Base-by-base conservation (phyloP, 2,797 vertebrate species). In the Brachyrhaphis roseni region DNA sequence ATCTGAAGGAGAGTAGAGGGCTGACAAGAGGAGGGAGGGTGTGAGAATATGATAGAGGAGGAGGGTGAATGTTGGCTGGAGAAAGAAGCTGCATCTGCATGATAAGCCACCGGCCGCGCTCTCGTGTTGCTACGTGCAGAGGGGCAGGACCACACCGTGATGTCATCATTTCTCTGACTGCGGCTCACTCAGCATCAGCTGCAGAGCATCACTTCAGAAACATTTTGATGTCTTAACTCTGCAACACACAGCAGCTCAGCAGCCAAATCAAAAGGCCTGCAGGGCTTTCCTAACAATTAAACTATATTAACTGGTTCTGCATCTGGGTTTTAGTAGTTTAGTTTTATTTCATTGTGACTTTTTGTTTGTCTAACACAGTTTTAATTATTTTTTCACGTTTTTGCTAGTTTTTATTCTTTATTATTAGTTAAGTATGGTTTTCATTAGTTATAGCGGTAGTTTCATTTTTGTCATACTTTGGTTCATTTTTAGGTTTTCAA, bases 121-220 rank as follows among this genome's bases (percentile, higher is more conserved):
- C 74, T 86, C 91, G 88, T 31, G 72, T 85, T 75, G 84, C 4
- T 82, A 93, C 92, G 91, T 92, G 94, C 93, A 72, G 84, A 36
- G 45, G 34, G 80, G 77, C 90, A 81, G 79, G 80, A 53, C 81
- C 79, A 62, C 82, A n/a, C 20, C 4, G 26, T 92, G 90, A 93
- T 66, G 91, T 92, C 90, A 92, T 83, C 47, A 43, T 2, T n/a
- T 26, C 62, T 28, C 81, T 77, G 74, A 70, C 79, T 74, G 88
- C 90, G 82, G 86, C 88, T 79, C 72, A 1, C 0, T 39, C 76
- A 72, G 86, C 87, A 86, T 82, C 80, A 72, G 62, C 79, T 75
- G 2, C 62, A 78, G 26, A 66, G 47, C 78, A 43, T 74, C 55
- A 11, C 53, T 34, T 47, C 28, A 43, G 41, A 76, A 12, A 34